Conservation (phyloP, 2,113 vertebrate genomes). For the Pyxicephalus adspersus region DNA sequence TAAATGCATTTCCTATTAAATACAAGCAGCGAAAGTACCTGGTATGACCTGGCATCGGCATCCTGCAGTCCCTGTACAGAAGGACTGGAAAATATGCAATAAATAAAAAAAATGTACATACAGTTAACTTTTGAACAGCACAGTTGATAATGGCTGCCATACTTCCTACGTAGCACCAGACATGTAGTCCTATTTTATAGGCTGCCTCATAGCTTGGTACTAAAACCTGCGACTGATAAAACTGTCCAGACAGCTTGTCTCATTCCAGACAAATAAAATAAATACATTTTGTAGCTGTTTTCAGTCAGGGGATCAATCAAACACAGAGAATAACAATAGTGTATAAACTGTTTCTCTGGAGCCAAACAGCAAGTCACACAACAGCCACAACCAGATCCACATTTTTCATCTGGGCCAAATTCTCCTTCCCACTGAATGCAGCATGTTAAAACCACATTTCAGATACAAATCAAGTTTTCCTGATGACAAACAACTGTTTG, state of each 20-base stretch:
- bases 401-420: background rate
- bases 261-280: conserved; percentile 9
- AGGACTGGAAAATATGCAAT: too few relatives aligned
- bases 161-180: background rate
- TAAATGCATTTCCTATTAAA: too few relatives aligned
- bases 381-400: background rate
- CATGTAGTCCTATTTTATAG: background rate
- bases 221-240: background rate
- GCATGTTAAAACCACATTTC: background rate
- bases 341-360: background rate
- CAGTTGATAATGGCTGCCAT: too few relatives aligned
- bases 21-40: too few relatives aligned
- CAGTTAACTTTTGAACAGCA: too few relatives aligned
- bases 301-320: conserved; percentile 11
- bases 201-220: background rate
- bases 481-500: conserved; percentile 1
- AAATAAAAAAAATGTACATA: too few relatives aligned
- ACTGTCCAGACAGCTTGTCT: background rate
- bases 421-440: background rate
- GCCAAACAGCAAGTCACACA: background rate
- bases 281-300: background rate
- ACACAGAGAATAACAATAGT: conserved; percentile 26
- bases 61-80: too few relatives aligned
- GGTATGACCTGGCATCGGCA: too few relatives aligned
- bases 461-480: conserved; percentile 17